Evolutionary conservation across 2,888 invertebrate genomes (phyloP).

Genomic region (Blastobasis lacticolella): DNA sequence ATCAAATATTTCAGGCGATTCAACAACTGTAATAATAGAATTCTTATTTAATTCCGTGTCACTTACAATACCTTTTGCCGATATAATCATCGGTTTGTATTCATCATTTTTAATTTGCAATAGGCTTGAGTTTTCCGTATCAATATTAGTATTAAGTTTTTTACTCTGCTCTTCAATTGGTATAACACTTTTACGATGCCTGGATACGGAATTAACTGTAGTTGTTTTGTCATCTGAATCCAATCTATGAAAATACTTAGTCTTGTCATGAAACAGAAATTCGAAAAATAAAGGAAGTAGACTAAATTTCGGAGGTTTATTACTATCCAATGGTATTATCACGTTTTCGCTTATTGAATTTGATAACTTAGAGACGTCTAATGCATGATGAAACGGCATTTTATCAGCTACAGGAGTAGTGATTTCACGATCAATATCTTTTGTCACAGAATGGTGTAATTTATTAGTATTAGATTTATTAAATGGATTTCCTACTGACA

Average conservation of each 20-base stretch:
- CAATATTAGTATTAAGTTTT: too few species aligned
- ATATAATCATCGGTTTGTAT: constrained; percentile 25
- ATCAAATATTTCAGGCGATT: neutral
- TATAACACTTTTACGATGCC: constrained; percentile 18
- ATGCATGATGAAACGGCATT: neutral
- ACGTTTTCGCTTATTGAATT: too few species aligned
- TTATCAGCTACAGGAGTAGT: neutral
- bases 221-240: constrained; percentile 5
- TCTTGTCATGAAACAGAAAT: constrained; percentile 35
- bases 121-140: too few species aligned
- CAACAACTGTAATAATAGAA: neutral
- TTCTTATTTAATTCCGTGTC: constrained; percentile 5
- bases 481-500: neutral
- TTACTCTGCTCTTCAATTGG: constrained; percentile 6
- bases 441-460: too few species aligned
- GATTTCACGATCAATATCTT: neutral
- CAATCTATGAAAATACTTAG: constrained; percentile 1
- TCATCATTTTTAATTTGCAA: constrained; percentile 2
- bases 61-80: constrained; percentile 23
- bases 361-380: too few species aligned
- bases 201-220: constrained; percentile 11
- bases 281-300: constrained; percentile 43
- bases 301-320: constrained; percentile 19
- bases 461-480: too few species aligned
- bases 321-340: constrained; percentile 8